Base-by-base conservation (phyloP, 2,888 invertebrate species). In the Chrysolina americana region DNA sequence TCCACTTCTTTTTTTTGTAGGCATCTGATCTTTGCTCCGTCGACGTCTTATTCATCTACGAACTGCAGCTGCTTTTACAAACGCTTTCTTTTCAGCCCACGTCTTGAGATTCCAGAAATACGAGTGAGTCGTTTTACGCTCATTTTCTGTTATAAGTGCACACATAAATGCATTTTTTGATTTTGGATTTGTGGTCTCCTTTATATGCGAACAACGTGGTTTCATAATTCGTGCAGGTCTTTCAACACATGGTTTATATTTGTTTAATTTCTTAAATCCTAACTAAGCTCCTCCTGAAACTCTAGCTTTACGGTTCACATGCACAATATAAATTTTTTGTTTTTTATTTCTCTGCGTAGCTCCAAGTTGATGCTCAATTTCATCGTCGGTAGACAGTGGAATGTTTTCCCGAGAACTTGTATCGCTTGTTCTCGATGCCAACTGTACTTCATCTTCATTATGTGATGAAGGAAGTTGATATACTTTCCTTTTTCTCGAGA, bases 51-150 rank as follows among this genome's bases (percentile, higher is more conserved):
- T 62, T 23, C 66, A 23, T n/a, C 47, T 66, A 66, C 28, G n/a
- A 15, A 66, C 66, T 21, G 44, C 44, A 44, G 48, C 36, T 23
- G 47, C 48, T 48, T 66, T 48, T 17, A 66, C 50, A 23, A 47
- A 48, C n/a, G 50, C 50, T 66, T 66, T 66, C 66, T 66, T 66
- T 23, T 66, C 50, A 50, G 50, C 13, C 66, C 66, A 66, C 36
- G 66, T 66, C 44, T 66, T 62, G 28, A 62, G 36, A 28, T 62
- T 62, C 62, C 62, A 62, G 62, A 62, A 62, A 62, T 62, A 62
- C 62, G 23, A 28, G 28, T 15, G 36, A 23, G 36, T 62, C 28
- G 23, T 62, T 23, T 21, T 62, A 28, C 19, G 15, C 36, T 62
- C 62, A 23, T 62, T 36, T 28, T 62, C 62, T 62, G 62, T 28